Conservation (phyloP, 2,113 vertebrate genomes). For the Pogona vitticeps region DNA sequence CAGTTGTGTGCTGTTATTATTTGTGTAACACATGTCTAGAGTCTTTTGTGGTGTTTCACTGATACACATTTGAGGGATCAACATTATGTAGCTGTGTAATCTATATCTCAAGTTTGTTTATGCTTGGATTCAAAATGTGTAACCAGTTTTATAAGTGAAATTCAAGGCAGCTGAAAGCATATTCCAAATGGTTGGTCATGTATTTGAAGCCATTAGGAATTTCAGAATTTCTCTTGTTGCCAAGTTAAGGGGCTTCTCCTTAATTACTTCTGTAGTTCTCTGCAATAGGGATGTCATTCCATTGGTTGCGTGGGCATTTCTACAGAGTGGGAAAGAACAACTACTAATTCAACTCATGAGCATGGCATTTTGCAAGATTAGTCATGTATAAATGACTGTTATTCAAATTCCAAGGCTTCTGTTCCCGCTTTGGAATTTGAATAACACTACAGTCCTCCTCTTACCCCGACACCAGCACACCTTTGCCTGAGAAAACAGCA, state of each 20-base stretch:
- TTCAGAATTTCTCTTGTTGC: background rate
- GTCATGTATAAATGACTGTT: background rate
- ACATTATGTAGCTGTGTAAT: background rate
- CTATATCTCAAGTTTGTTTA: background rate
- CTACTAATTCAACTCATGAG: background rate
- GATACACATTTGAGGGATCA: background rate
- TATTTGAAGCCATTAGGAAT: background rate
- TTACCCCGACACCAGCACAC: too few species aligned
- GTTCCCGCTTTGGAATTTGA: background rate
- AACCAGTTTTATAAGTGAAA: background rate
- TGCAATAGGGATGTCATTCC: background rate
- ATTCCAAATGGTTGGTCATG: background rate
- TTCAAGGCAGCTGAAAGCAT: background rate
- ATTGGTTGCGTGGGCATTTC: background rate
- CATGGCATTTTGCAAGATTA: background rate
- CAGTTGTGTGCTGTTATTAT: background rate
- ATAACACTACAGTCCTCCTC: background rate
- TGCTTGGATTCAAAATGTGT: background rate
- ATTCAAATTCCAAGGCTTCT: too few species aligned
- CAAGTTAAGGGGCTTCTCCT: background rate
- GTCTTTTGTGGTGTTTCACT: background rate
- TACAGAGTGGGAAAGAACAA: background rate
- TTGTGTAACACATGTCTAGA: background rate
- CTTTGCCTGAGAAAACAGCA: too few species aligned
- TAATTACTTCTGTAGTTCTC: background rate